Base-by-base conservation (phyloP, 2,113 vertebrate species). In the Ptilonorhynchus violaceus region DNA sequence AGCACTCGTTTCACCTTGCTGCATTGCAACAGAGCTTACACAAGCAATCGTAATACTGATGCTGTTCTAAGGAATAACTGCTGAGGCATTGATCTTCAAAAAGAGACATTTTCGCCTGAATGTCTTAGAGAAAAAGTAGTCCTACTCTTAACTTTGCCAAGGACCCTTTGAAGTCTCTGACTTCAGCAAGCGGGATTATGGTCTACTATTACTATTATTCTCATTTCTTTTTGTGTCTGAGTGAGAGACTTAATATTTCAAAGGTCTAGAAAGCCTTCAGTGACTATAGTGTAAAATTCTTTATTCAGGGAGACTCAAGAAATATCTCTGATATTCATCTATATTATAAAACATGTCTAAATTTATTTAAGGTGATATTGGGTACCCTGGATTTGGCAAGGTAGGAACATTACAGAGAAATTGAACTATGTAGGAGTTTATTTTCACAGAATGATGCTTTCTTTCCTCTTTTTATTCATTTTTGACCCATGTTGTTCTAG, bases 351-450 rank as follows among this genome's bases (percentile, higher is more conserved):
- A 7, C 10, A 33, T 9, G 8, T 28, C 27, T 85, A 33, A 56
- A 58, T 85, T 68, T 82, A 74, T n/a, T 78, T 73, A 70, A 77
- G 44, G 17, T 78, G 7, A 66, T 67, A 75, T 18, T 50, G 10
- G 30, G 8, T 56, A 56, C 8, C 21, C 81, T 92, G 33, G 23
- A 58, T 85, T 83, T 77, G 13, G 17, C 53, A 53, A 55, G 4
- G 15, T 39, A 74, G 42, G 28, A 77, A 42, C 3, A 13, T 42
- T 70, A 50, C 11, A 63, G 35, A 49, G 6, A 74, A 76, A 86
- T 0, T 69, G 13, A 88, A 52, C 73, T 80, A 47, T 0, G 0
- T 15, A 58, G 17, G 41, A 70, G 19, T 72, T 89, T 59, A 24
- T 87, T 87, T 84, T 89, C 35, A 81, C 6, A 42, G 37, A 74